A percentile compares a stretch with the other conserved stretches of the same genome.
phyloP scores from a whole-genome alignment of 2,797 vertebrate genomes.

The Philypnodon macrostomus region DNA sequence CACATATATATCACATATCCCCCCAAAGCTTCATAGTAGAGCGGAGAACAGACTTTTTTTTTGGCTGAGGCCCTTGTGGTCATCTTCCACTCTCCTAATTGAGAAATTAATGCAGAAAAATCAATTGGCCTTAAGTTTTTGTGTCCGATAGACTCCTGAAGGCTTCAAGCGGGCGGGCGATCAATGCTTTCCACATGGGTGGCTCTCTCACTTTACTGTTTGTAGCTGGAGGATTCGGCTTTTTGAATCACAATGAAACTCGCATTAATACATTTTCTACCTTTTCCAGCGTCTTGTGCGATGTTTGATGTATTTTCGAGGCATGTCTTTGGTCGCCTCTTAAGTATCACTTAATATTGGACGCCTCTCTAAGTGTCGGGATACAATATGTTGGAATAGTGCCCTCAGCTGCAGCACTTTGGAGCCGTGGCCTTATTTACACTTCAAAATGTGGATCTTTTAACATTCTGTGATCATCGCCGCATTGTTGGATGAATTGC shows the following conservation, averaged over 20 bases:
- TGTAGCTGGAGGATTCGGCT: conserved; percentile 73
- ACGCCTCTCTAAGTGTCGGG: conserved; percentile 30
- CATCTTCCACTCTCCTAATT: conserved; percentile 69
- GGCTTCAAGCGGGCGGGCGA: conserved; percentile 68
- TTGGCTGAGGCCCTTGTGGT: conserved; percentile 55
- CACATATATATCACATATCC: too few relatives aligned
- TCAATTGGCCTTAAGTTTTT: conserved; percentile 77
- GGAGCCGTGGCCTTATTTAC: conserved; percentile 63
- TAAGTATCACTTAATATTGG: conserved; percentile 38
- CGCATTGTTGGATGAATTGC: conserved; percentile 57
- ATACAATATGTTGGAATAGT: conserved; percentile 37
- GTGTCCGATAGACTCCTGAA: conserved; percentile 64
- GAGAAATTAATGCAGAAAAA: conserved; percentile 80
- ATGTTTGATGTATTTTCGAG: conserved; percentile 41
- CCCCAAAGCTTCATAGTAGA: too few relatives aligned
- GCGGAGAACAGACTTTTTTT: too few relatives aligned
- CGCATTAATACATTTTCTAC: conserved; percentile 61
- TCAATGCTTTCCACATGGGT: conserved; percentile 73
- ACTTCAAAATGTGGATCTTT: conserved; percentile 70
- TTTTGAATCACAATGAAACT: conserved; percentile 71
- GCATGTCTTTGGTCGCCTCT: conserved; percentile 50
- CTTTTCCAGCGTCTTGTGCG: conserved; percentile 13
- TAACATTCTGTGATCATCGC: conserved; percentile 67
- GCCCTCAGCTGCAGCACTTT: conserved; percentile 45
- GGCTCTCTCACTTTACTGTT: conserved; percentile 63